phyloP scores from a whole-genome alignment of 2,797 vertebrate species.

The Sphaeramia orbicularis region DNA sequence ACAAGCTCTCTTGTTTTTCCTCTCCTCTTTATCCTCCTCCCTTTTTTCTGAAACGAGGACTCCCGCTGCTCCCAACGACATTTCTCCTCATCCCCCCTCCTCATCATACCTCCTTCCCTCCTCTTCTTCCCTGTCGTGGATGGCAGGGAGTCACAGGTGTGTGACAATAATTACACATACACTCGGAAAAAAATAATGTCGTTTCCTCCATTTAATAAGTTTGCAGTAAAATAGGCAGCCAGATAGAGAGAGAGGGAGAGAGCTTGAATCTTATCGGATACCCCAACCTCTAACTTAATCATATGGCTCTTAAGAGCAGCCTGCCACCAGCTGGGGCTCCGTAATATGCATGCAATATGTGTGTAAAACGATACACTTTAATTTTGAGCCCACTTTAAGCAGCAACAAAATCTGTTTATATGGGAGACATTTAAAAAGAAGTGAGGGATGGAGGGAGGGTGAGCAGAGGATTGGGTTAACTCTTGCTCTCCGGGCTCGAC shows the following conservation, averaged over 20 bases:
- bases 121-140: slow-evolving; percentile 81
- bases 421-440: slow-evolving; percentile 86
- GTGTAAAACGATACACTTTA: slow-evolving; percentile 99
- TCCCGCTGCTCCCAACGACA: slow-evolving; percentile 84
- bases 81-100: slow-evolving; percentile 69
- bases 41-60: slow-evolving; percentile 80
- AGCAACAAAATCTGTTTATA: slow-evolving; percentile 94
- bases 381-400: slow-evolving; percentile 97
- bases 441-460: slow-evolving; percentile 65
- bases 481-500: slow-evolving; percentile 81
- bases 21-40: slow-evolving; percentile 76
- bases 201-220: slow-evolving; percentile 98
- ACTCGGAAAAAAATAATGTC: slow-evolving; percentile 92
- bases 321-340: slow-evolving; percentile 96
- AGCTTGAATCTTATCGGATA: slow-evolving; percentile 95
- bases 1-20: slow-evolving; percentile 81
- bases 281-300: slow-evolving; percentile 98
- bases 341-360: slow-evolving; percentile 99
- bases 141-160: slow-evolving; percentile 96
- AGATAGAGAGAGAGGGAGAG: slow-evolving; percentile 82
- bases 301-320: slow-evolving; percentile 99
- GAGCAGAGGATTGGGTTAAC: slow-evolving; percentile 84
- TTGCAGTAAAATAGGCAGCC: slow-evolving; percentile 95
- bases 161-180: slow-evolving; percentile 96
- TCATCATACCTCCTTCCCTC: slow-evolving; percentile 70